Base-by-base conservation (phyloP, 1,140 invertebrate species). In the Drosophila ogumai region DNA sequence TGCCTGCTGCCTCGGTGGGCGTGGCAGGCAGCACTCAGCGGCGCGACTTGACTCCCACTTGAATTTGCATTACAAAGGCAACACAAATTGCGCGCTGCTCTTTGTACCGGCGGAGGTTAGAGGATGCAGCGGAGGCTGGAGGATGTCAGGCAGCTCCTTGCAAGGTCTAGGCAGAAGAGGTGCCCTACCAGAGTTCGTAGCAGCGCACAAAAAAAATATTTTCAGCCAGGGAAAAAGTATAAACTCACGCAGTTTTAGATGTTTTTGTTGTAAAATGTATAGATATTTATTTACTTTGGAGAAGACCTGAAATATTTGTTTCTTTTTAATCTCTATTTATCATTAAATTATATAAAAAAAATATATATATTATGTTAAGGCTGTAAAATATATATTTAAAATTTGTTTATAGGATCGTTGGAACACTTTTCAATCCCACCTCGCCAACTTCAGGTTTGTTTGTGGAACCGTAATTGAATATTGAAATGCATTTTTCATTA, bases 401-500 rank as follows among this genome's bases (percentile, higher is more conserved):
- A 12, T 44, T 44, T 2, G 6, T 22, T 44, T 44, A 19, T 12
- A 44, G 5, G 10, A 12, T 28, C 25, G 5, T 28, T 28, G 6
- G 25, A 28, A 22, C 2, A 55, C 31, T 75, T 28, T 19, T 75
- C 1, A 6, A 44, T 6, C 59, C 0, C 40, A 32, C 44, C 81
- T 77, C 81, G 59, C 12, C 3, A 22, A 49, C 17, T 52, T 9
- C 43, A 56, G 71, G 75, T 84, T 74, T 85, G 74, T 75, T 90
- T 90, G 85, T 72, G 38, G 10, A 41, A n/a, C 36, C 61, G 67
- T 90, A 90, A 90, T 90, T 90, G 85, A 90, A 90, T 90, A 90
- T 90, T 90, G 86, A 90, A 81, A 90, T 90, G 86, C 85, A 90
- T 90, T 85, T 90, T 90, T 90, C 85, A 90, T 90, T 85, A 85